These are phyloP conservation scores for Sceloporus tristichus DNA, from an alignment of 2,113 vertebrate genomes.

Conservation along the genomic window DNA sequence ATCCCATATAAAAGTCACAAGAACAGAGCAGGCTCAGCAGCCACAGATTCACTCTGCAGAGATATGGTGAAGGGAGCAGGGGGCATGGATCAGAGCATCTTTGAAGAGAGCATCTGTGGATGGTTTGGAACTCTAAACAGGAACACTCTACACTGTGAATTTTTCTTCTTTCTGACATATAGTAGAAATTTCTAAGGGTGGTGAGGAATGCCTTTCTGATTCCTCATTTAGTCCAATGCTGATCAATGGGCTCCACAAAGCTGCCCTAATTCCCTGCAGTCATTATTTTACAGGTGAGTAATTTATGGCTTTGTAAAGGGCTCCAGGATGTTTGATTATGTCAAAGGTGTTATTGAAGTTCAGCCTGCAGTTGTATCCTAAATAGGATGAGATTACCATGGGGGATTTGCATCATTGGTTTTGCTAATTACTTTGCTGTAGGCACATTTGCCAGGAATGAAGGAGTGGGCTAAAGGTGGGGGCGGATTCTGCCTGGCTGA, in stretches of 20 bases:
- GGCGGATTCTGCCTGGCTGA: conserved; percentile 33
- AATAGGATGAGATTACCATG: conserved; percentile 68
- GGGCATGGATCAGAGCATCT: neutral
- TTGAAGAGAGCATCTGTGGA: too few relatives aligned
- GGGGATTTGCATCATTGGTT: conserved; percentile 73
- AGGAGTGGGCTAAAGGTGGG: neutral
- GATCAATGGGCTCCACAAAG: conserved; percentile 70
- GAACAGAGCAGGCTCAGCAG: too few relatives aligned
- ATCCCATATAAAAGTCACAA: too few relatives aligned
- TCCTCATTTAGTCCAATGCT: conserved; percentile 56
- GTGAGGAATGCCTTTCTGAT: conserved; percentile 37
- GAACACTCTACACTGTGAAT: neutral
- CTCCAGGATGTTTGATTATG: conserved; percentile 74
- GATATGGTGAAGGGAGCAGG: neutral
- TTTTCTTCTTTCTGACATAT: neutral
- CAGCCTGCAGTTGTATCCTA: conserved; percentile 73
- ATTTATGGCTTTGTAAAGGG: conserved; percentile 75
- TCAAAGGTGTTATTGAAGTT: conserved; percentile 77
- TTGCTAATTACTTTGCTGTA: conserved; percentile 67
- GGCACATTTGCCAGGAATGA: conserved; percentile 36
- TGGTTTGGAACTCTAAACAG: too few relatives aligned
- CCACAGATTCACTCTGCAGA: neutral
- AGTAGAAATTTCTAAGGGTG: conserved; percentile 49
- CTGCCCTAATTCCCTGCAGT: conserved; percentile 72
- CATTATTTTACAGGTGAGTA: conserved; percentile 75